Evolutionary conservation across 2,797 vertebrate species (phyloP).

Genomic region (Eremophila alpestris): DNA sequence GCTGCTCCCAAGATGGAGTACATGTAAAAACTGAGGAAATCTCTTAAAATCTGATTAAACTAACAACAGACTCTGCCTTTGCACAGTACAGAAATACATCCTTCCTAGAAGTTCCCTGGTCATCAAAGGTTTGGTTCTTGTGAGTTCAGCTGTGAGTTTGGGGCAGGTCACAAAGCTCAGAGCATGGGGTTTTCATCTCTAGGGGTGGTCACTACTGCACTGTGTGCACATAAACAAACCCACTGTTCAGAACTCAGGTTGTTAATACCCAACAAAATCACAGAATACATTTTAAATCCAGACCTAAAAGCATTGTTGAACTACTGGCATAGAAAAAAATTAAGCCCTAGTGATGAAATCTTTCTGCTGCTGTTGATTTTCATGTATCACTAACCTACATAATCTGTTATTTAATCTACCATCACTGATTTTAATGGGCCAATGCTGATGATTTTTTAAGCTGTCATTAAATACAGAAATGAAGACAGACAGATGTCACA

Average conservation of each 20-base stretch:
- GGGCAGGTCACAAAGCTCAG: not conserved
- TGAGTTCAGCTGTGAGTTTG: not conserved
- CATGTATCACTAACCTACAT: not conserved
- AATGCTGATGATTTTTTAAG: not conserved
- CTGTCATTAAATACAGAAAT: not conserved
- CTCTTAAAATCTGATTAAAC: not conserved
- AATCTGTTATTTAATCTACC: not conserved
- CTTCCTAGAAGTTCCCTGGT: not conserved
- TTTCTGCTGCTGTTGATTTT: not conserved
- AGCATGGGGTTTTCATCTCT: not conserved
- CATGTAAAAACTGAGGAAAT: not conserved
- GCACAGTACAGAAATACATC: not conserved
- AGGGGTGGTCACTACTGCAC: not conserved
- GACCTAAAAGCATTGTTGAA: not conserved
- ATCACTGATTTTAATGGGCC: not conserved
- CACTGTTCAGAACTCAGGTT: not conserved
- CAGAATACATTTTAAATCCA: not conserved
- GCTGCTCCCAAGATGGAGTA: not conserved
- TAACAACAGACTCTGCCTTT: not conserved
- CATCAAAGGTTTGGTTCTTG: accelerated
- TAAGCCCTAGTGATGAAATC: not conserved
- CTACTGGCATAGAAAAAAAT: not conserved
- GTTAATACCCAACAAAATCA: not conserved
- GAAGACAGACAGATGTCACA: not conserved
- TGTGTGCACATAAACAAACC: not conserved